A percentile compares a stretch with the other conserved stretches of the same genome.
phyloP scores from a whole-genome alignment of 2,888 invertebrate species.

The Scaptomyza polygonia region DNA sequence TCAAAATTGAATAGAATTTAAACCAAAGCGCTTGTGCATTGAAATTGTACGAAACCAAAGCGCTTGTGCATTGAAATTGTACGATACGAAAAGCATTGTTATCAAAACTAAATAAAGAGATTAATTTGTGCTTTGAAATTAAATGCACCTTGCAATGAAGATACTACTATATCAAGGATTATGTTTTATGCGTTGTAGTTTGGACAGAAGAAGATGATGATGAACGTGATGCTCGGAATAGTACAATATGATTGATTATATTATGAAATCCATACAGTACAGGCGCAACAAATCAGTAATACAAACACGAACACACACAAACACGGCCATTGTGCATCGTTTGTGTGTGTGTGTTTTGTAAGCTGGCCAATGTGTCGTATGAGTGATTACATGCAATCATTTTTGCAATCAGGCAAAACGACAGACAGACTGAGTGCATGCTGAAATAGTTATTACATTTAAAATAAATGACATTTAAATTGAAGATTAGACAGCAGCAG shows the following conservation, averaged over 20 bases:
- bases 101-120: slow-evolving; percentile 1
- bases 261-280: slow-evolving; percentile 38
- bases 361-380: slow-evolving; percentile 54
- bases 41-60: slow-evolving; percentile 1
- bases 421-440: slow-evolving; percentile 39
- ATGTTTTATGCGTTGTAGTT: background rate
- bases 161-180: slow-evolving; percentile 4
- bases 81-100: too few relatives aligned
- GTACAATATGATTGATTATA: slow-evolving; percentile 46
- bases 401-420: slow-evolving; percentile 55
- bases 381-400: slow-evolving; percentile 67
- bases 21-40: background rate
- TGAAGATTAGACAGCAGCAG: slow-evolving; percentile 34
- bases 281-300: slow-evolving; percentile 51
- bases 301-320: slow-evolving; percentile 25
- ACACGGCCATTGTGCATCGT: slow-evolving; percentile 8
- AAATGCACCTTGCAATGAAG: background rate
- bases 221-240: background rate
- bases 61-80: background rate
- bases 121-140: slow-evolving; percentile 1
- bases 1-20: background rate
- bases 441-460: slow-evolving; percentile 67
- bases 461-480: slow-evolving; percentile 68
- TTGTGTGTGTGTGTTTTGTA: slow-evolving; percentile 3
- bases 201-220: background rate